Percentiles rank a stretch among this genome's conserved stretches.
Conservation (phyloP, 1,140 invertebrate genomes). For the Rhopalosiphum maidis region DNA sequence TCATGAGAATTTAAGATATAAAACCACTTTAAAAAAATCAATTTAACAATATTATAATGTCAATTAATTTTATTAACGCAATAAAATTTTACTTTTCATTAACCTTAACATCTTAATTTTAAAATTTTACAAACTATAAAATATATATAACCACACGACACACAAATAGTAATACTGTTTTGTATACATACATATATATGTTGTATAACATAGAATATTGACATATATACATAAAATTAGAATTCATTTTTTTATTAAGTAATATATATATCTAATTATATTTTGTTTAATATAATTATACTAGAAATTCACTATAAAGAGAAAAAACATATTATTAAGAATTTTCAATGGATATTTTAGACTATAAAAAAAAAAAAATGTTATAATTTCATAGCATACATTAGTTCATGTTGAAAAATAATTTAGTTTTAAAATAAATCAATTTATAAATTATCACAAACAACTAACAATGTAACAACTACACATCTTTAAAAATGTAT, state of each 20-base stretch:
- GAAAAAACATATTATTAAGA: not conserved
- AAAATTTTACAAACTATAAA: too few relatives aligned
- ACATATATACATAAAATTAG: not conserved
- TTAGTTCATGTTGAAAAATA: not conserved
- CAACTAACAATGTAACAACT: not conserved
- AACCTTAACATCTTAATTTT: not conserved
- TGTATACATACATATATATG: not conserved
- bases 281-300: not conserved
- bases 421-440: not conserved
- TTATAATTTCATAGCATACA: not conserved
- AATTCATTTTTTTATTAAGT: not conserved
- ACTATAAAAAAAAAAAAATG: not conserved
- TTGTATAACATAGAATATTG: not conserved
- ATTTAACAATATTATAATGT: not conserved
- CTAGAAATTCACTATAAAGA: not conserved
- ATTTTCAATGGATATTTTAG: not conserved
- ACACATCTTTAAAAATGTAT: not conserved
- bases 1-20: not conserved
- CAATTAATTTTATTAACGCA: not conserved
- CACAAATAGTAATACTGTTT: not conserved
- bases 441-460: not conserved
- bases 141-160: not conserved
- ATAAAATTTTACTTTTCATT: not conserved
- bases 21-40: not conserved
- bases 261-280: not conserved